Conservation (phyloP, 2,797 vertebrate genomes). For the Taeniopygia guttata region DNA sequence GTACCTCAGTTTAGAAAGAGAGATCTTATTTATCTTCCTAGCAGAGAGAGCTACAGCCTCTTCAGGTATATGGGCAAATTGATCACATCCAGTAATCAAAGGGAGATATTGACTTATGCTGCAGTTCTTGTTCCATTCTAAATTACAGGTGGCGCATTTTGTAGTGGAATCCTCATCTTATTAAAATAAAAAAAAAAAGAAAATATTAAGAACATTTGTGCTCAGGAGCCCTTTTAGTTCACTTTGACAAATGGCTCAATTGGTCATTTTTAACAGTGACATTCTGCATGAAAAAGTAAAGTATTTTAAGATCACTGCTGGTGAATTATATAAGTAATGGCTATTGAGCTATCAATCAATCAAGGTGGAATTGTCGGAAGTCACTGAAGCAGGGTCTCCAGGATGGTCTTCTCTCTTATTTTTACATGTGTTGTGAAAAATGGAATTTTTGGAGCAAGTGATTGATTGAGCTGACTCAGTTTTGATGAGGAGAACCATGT, state of each 20-base stretch:
- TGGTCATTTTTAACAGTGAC: constrained; percentile 52
- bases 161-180: neutral
- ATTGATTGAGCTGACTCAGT: neutral
- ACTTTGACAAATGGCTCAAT: constrained; percentile 59
- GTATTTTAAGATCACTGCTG: constrained; percentile 64
- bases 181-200: neutral
- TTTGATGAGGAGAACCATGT: neutral
- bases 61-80: neutral
- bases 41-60: neutral
- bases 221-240: constrained; percentile 48
- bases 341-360: constrained; percentile 67
- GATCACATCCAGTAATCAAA: constrained; percentile 15
- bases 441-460: neutral
- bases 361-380: constrained; percentile 32
- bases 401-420: constrained; percentile 12
- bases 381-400: constrained; percentile 37
- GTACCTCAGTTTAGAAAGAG: neutral
- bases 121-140: neutral
- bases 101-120: constrained; percentile 8
- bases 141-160: constrained; percentile 26
- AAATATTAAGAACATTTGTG: constrained; percentile 37
- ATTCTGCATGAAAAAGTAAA: constrained; percentile 51
- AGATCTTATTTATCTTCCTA: neutral
- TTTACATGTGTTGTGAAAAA: constrained; percentile 27
- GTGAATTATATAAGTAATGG: constrained; percentile 60